phyloP scores from a whole-genome alignment of 1,140 invertebrate species.

The Drosophila littoralis region DNA sequence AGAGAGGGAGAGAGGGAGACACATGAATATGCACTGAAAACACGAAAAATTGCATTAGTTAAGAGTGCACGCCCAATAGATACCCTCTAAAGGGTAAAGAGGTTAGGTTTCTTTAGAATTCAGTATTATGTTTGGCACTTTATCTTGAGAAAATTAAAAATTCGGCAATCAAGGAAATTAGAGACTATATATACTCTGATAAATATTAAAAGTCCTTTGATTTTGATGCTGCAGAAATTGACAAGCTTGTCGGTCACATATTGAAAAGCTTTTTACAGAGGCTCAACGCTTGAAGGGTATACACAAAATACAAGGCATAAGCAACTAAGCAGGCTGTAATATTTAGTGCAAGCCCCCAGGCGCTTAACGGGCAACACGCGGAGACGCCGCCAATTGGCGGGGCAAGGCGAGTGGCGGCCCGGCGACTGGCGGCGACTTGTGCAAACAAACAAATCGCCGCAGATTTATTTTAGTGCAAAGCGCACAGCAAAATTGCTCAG shows the following conservation, averaged over 20 bases:
- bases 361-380: slow-evolving; percentile 57
- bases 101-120: too few relatives aligned
- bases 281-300: slow-evolving; percentile 3
- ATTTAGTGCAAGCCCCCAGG: slow-evolving; percentile 68
- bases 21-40: slow-evolving; percentile 29
- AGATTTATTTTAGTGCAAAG: slow-evolving; percentile 83
- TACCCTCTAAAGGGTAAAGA: slow-evolving; percentile 4
- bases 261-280: too few relatives aligned
- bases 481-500: slow-evolving; percentile 70
- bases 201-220: too few relatives aligned
- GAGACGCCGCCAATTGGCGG: not conserved
- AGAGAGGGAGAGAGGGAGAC: slow-evolving; percentile 4
- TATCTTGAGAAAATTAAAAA: too few relatives aligned
- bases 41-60: not conserved
- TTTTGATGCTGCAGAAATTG: too few relatives aligned
- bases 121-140: too few relatives aligned
- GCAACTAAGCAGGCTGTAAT: slow-evolving; percentile 56
- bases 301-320: not conserved
- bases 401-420: not conserved
- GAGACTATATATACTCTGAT: too few relatives aligned
- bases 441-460: slow-evolving; percentile 79
- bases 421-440: slow-evolving; percentile 63
- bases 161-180: too few relatives aligned
- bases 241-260: too few relatives aligned
- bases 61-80: not conserved